These are phyloP conservation scores for Heliocidaris erythrogramma DNA, from an alignment of 35 echinoderm and acorn worm genomes.

Conservation along the genomic window DNA sequence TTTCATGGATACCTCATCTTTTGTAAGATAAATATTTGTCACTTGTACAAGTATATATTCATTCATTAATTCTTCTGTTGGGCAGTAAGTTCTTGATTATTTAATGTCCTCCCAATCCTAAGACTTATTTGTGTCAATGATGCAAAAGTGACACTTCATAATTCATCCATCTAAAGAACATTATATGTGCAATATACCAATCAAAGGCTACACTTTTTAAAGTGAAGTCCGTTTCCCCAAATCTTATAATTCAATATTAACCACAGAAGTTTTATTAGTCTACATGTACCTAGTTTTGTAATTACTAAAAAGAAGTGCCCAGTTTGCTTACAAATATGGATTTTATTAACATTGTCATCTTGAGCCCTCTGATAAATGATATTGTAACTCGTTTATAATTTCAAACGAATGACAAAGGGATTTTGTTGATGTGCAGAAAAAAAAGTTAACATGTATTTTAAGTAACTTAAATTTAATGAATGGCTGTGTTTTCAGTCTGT, in stretches of 20 bases:
- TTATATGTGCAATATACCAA: not conserved
- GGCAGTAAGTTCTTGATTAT: not conserved
- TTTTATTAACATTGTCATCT: not conserved
- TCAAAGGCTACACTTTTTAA: not conserved
- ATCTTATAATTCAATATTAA: not conserved
- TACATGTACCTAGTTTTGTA: not conserved
- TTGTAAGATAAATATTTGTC: not conserved
- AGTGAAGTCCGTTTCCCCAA: not conserved
- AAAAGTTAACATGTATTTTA: not conserved
- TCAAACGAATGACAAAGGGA: not conserved
- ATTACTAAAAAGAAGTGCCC: not conserved
- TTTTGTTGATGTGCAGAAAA: not conserved
- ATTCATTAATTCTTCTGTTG: not conserved
- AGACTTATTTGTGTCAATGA: not conserved
- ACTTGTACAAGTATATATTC: not conserved
- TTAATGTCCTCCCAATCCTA: not conserved
- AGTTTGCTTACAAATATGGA: not conserved
- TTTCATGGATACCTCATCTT: not conserved
- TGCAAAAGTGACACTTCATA: not conserved
- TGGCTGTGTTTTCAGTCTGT: not conserved
- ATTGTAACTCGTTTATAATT: slow-evolving; percentile 5
- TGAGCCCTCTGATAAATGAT: not conserved
- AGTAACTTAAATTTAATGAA: not conserved
- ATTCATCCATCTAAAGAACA: not conserved
- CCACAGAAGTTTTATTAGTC: not conserved